phyloP scores from a whole-genome alignment of 2,113 vertebrate genomes.

The Merops nubicus region DNA sequence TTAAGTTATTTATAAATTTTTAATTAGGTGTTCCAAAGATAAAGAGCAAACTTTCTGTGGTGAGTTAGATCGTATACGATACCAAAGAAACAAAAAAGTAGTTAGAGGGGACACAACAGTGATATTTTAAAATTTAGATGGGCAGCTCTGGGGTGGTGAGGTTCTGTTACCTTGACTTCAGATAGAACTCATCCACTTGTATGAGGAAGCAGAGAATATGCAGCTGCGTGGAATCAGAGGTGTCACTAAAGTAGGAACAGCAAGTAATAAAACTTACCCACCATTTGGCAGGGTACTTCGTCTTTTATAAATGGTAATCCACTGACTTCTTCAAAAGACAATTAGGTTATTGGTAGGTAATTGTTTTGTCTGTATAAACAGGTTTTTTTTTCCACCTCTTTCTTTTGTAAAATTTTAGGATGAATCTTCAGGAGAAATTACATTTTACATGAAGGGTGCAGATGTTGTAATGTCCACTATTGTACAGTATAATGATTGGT shows the following conservation, averaged over 20 bases:
- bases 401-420: constrained; percentile 77
- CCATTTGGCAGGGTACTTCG: not conserved
- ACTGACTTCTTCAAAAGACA: not conserved
- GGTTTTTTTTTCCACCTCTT: accelerated
- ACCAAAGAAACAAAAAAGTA: not conserved
- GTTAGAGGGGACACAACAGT: not conserved
- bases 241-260: not conserved
- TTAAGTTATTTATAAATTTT: not conserved
- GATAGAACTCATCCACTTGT: not conserved
- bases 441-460: constrained; percentile 97
- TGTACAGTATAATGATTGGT: constrained; percentile 98
- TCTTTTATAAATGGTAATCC: not conserved
- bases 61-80: not conserved
- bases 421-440: constrained; percentile 92
- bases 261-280: not conserved
- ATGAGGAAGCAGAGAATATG: not conserved
- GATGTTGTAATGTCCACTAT: constrained; percentile 95
- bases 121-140: not conserved
- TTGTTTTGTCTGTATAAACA: not conserved
- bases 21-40: not conserved
- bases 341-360: not conserved
- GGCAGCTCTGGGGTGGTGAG: not conserved
- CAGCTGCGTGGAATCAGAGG: not conserved
- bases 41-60: not conserved
- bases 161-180: not conserved